A percentile compares a stretch with the other conserved stretches of the same genome.
Evolutionary conservation across 1,140 invertebrate species (phyloP).

Genomic region (Pachyrhynchus sulphureomaculatus): DNA sequence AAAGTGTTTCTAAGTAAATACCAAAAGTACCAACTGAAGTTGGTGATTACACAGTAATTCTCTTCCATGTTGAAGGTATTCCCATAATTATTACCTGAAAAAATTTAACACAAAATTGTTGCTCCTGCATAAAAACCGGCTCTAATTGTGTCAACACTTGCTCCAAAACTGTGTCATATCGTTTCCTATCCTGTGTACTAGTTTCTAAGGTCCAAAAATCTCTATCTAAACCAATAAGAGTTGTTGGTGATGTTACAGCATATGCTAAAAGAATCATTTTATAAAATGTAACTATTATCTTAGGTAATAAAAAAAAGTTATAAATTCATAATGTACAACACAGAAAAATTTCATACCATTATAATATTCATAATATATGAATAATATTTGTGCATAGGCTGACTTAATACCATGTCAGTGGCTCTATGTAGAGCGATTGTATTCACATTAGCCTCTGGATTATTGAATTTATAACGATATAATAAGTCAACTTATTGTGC

Average conservation of each 20-base stretch:
- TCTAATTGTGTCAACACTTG: constrained; percentile 85
- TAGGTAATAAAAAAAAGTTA: too few relatives aligned
- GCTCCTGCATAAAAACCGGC: constrained; percentile 89
- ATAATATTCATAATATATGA: too few relatives aligned
- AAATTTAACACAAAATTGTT: constrained; percentile 93
- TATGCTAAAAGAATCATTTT: constrained; percentile 22
- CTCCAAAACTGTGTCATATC: constrained; percentile 75
- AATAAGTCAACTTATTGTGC: too few relatives aligned
- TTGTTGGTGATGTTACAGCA: constrained; percentile 44
- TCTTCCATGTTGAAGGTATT: not conserved
- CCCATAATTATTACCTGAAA: constrained; percentile 64
- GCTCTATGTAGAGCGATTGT: too few relatives aligned
- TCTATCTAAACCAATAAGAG: constrained; percentile 63
- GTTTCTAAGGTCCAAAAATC: constrained; percentile 59
- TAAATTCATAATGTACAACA: too few relatives aligned
- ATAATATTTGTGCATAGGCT: too few relatives aligned
- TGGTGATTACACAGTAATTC: not conserved
- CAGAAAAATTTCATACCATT: too few relatives aligned
- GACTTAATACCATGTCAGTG: too few relatives aligned
- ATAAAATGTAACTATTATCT: not conserved
- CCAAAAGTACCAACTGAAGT: too few relatives aligned
- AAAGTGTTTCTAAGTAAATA: too few relatives aligned
- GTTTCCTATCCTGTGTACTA: constrained; percentile 58
- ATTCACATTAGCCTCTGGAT: too few relatives aligned
- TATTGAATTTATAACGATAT: too few relatives aligned